Evolutionary conservation across 2,797 vertebrate genomes (phyloP).

Genomic region (Phalanger gymnotis): DNA sequence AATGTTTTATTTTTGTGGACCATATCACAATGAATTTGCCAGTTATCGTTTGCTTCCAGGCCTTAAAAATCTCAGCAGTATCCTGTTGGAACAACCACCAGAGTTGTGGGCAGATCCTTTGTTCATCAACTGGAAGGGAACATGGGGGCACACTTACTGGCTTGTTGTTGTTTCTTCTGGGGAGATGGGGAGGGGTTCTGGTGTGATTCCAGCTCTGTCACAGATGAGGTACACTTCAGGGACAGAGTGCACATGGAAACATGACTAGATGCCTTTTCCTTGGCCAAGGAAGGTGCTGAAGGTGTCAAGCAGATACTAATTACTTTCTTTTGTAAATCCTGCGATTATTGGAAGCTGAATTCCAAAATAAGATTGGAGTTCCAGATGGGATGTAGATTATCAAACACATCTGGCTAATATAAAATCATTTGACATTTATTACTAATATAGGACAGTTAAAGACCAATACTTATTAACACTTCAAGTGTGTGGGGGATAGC

Average conservation of each 20-base stretch:
- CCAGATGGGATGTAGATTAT: constrained; percentile 19
- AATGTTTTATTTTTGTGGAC: not conserved
- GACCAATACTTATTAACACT: not conserved
- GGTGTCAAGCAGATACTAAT: not conserved
- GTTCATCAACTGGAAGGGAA: not conserved
- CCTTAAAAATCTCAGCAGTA: not conserved
- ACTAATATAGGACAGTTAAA: not conserved
- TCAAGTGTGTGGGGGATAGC: constrained; percentile 12
- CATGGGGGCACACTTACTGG: not conserved
- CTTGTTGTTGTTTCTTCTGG: not conserved
- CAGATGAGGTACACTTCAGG: not conserved
- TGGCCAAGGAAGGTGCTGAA: not conserved
- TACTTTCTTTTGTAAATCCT: constrained; percentile 38
- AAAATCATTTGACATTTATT: constrained; percentile 32
- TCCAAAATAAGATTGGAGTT: constrained; percentile 11
- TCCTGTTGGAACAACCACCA: not conserved
- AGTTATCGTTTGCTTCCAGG: not conserved
- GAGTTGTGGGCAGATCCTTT: not conserved
- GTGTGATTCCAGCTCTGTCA: not conserved
- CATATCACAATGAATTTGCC: not conserved
- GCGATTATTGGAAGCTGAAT: constrained; percentile 35
- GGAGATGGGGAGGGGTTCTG: not conserved
- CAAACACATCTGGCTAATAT: constrained; percentile 32
- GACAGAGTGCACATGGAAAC: not conserved
- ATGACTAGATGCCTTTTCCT: not conserved